Conservation (phyloP, 2,113 vertebrate genomes). For the Antechinus flavipes region DNA sequence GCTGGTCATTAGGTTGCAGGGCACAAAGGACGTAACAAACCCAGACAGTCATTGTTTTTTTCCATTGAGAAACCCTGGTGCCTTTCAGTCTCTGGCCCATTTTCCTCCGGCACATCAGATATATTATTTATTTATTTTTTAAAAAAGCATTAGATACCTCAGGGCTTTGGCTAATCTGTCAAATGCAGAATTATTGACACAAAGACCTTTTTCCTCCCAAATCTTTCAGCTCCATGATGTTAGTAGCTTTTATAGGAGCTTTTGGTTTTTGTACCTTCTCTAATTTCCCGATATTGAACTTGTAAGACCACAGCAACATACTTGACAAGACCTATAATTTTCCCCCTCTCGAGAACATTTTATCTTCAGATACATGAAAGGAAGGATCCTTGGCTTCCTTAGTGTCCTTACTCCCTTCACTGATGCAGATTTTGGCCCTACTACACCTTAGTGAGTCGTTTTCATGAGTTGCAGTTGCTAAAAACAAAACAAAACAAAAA, state of each 20-base stretch:
- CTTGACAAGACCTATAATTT: not conserved
- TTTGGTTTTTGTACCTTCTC: not conserved
- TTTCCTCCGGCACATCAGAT: not conserved
- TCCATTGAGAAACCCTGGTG: not conserved
- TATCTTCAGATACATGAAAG: not conserved
- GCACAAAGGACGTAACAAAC: not conserved
- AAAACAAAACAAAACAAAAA: not conserved
- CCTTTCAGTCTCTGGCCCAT: not conserved
- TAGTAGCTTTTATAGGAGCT: not conserved
- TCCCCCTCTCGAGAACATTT: not conserved
- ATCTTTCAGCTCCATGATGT: no score
- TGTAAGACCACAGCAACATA: not conserved
- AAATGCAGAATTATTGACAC: not conserved
- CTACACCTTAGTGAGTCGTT: not conserved
- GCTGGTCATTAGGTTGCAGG: not conserved
- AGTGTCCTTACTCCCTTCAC: not conserved
- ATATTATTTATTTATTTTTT: constrained; percentile 12
- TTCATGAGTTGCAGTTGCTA: not conserved
- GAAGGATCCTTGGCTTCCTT: not conserved
- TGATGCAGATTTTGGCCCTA: not conserved
- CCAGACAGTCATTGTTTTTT: constrained; percentile 5
- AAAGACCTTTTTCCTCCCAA: not conserved
- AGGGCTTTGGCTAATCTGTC: not conserved
- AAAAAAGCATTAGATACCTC: not conserved
- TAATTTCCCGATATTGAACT: not conserved